These are phyloP conservation scores for Dendropsophus ebraccatus DNA, from an alignment of 2,113 vertebrate genomes.

Conservation along the genomic window DNA sequence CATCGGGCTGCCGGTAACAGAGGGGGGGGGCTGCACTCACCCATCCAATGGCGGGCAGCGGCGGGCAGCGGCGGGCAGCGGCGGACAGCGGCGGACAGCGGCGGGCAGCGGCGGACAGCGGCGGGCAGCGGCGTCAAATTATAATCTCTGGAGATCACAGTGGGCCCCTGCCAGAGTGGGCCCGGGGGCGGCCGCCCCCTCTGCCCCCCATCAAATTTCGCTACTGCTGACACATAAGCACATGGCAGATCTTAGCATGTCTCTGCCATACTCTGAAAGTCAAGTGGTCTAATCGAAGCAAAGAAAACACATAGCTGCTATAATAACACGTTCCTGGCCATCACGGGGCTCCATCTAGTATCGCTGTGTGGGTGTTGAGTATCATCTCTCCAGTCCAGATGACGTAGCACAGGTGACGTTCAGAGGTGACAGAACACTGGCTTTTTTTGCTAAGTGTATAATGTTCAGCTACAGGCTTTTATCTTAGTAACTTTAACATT, in stretches of 20 bases:
- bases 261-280: conserved; percentile 9
- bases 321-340: conserved; percentile 36
- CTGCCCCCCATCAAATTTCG: no score
- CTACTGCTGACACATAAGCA: conserved; percentile 7
- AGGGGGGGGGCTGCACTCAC: no score
- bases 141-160: no score
- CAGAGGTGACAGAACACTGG: conserved; percentile 39
- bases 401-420: conserved; percentile 18
- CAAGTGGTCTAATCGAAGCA: conserved; percentile 14
- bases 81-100: no score
- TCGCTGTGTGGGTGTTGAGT: conserved; percentile 18
- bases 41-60: no score
- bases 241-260: conserved; percentile 29
- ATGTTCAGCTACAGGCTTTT: conserved; percentile 40
- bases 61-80: no score
- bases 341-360: conserved; percentile 29
- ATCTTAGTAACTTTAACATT: conserved; percentile 26
- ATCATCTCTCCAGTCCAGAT: conserved; percentile 32
- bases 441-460: conserved; percentile 25
- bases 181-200: no score
- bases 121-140: no score
- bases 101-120: no score
- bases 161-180: no score
- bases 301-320: conserved; percentile 8
- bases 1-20: no score